Evolutionary conservation across 2,888 invertebrate species (phyloP), one percentile per base, ranked within the genome.

Genomic region (Ceramica pisi): DNA sequence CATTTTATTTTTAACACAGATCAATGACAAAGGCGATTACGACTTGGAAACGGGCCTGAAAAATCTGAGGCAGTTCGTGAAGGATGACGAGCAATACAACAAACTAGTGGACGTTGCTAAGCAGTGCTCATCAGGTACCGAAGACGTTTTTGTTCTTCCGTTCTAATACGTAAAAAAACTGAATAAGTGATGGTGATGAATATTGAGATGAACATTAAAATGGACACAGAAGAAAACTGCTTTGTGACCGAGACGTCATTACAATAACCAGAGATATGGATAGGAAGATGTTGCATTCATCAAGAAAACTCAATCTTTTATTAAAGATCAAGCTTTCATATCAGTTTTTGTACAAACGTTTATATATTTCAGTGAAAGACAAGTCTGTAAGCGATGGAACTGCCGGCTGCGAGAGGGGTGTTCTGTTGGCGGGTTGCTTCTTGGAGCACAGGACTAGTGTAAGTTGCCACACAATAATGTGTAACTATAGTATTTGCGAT

Each of bases 341-440:
- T 12, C 41, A 14, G 14, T 2, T 41, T 41, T 14, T 16, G 14
- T 41, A 41, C 16, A 14, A 31, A 10, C 10, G 41, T 41, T 10
- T 10, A 38, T 12, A 12, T 41, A 6, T 55, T 75, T 35, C 71
- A 71, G 76, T 38, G 16, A 1, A 51, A 7, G 51, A 48, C 0
- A 48, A 71, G 31, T 0, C 46, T 3, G 77, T 71, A 16, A 71
- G 16, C 1, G 75, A 62, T 12, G 41, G 46, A 2, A 19, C 31
- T 35, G n/a, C 35, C 5, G 75, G 26, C 14, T 67, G 71, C 38
- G 68, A 67, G 26, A 76, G 19, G 4, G 21, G 38, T 23, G 26
- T 1, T 23, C 16, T 19, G 21, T 0, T 76, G 21, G 26, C 46
- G 8, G 12, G 0, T 0, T 71, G 77, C 16, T 46, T 71, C 3